Evolutionary conservation across 1,140 invertebrate genomes (phyloP), one percentile per base, ranked within the genome.

Genomic region (Drosophila sp.): DNA sequence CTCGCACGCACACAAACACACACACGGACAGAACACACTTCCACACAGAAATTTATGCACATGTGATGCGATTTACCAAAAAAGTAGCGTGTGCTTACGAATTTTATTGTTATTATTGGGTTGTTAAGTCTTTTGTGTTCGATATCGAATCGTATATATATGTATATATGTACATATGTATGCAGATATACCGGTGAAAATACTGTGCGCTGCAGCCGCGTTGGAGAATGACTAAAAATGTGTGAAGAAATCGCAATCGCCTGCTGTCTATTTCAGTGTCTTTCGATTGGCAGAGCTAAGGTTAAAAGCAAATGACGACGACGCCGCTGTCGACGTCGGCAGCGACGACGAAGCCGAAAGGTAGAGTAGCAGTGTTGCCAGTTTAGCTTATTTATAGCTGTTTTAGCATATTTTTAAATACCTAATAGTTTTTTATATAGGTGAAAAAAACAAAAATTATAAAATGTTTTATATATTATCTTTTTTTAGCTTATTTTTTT

Each of bases 281-380:
- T 66, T 64, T 66, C 63, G 54, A 67, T 69, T 69, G 64, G 72
- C 80, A 77, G 72, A 78, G 80, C 73, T 86, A 76, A 83, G 80
- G 82, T 86, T 82, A 76, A 87, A 84, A 87, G 84, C 71, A 69
- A 73, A 63, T 67, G 51, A 51, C 58, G 63, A 48, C 43, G 58
- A n/a, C 36, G 43, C 43, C 59, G 63, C 48, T 32, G 58, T 36
- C 36, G 43, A 56, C 59, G 21, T 9, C 40, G 50, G 29, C 48
- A 48, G 18, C 36, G 48, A n/a, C 21, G 58, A 18, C 54, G 62
- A 76, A 76, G 70, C 70, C 74, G 70, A 76, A 69, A 72, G 62
- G 71, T 72, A 72, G 69, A 64, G 57, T 54, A 76, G 70, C 21
- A 21, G 21, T 21, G 21, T 21, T 21, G 21, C 21, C 21, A 21